Percentiles rank a stretch among this genome's conserved stretches.
phyloP scores from a whole-genome alignment of 2,888 invertebrate genomes.

The Andricus quercusramuli region DNA sequence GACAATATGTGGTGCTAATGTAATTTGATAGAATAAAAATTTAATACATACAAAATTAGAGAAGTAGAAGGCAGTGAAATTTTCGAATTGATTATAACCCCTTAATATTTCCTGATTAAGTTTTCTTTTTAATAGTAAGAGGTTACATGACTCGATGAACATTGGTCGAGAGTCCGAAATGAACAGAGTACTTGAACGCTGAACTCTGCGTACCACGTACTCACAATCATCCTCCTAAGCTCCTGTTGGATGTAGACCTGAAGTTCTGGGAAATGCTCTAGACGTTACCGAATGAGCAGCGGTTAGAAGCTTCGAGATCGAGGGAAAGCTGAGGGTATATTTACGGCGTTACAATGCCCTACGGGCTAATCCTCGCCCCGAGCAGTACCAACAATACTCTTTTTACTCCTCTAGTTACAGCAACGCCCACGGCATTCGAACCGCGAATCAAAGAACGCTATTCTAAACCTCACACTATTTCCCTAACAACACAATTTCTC shows the following conservation, averaged over 20 bases:
- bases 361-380: constrained; percentile 75
- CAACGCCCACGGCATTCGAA: constrained; percentile 52
- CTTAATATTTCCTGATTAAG: too few species aligned
- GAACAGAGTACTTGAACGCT: constrained; percentile 45
- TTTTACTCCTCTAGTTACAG: constrained; percentile 58
- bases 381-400: constrained; percentile 61
- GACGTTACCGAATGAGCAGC: constrained; percentile 62
- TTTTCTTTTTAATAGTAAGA: too few species aligned
- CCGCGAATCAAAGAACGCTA: constrained; percentile 53
- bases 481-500: not conserved
- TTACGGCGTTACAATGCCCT: constrained; percentile 78
- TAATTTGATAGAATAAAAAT: too few species aligned
- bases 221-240: constrained; percentile 57
- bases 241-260: constrained; percentile 49
- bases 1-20: too few species aligned
- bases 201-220: constrained; percentile 51
- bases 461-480: constrained; percentile 48
- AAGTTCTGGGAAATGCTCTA: constrained; percentile 63
- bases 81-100: too few species aligned
- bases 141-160: constrained; percentile 12
- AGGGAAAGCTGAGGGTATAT: constrained; percentile 66
- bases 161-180: constrained; percentile 49
- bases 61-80: too few species aligned
- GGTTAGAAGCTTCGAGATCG: constrained; percentile 56
- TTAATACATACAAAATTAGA: too few species aligned